Base-by-base conservation (phyloP, 1,140 invertebrate genomes). In the Lepidurus arcticus region DNA sequence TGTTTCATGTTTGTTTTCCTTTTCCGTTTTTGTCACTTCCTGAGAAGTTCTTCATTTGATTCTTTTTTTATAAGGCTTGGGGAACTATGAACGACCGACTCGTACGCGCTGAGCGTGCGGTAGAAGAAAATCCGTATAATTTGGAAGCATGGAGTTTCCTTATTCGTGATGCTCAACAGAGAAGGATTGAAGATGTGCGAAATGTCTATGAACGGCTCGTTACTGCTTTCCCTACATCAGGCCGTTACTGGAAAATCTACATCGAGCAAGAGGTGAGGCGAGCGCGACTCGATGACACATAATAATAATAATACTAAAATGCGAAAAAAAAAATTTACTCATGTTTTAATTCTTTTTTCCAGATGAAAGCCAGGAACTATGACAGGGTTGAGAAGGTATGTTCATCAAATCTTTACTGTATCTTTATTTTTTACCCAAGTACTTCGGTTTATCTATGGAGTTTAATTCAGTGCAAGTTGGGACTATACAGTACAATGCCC, bases 201-300 rank as follows among this genome's bases (percentile, higher is more conserved):
- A 88, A 90, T 10, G 90, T 98, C 78, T 99, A 98, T 85, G 98
- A 99, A 86, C 93, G 93, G 82, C 87, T 99, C 1, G 94, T 99
- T 1, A 86, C 88, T 16, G 94, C 96, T 21, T 99, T 99, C 84
- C 96, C 97, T 7, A 98, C 95, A 45, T 94, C 95, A 73, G 98
- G 97, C 1, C 89, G 96, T 79, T 99, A 96, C 85, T 99, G 98
- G 98, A 98, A 98, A 87, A 94, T 98, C 81, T 99, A 98, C 86
- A 99, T 99, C 82, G 98, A 99, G 86, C 96, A 98, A 88, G 98
- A 99, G 92, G 94, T 96, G 87, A 83, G 79, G 42, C 34, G 34
- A 34, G 34, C 34, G 34, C 34, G 34, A 7, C 65, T 73, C 2
- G 11, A 34, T 78, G 21, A 76, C 75, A n/a, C 13, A 24, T 7